These are phyloP conservation scores for Tragelaphus scriptus DNA, from an alignment of 2,113 vertebrate genomes.

Conservation along the genomic window DNA sequence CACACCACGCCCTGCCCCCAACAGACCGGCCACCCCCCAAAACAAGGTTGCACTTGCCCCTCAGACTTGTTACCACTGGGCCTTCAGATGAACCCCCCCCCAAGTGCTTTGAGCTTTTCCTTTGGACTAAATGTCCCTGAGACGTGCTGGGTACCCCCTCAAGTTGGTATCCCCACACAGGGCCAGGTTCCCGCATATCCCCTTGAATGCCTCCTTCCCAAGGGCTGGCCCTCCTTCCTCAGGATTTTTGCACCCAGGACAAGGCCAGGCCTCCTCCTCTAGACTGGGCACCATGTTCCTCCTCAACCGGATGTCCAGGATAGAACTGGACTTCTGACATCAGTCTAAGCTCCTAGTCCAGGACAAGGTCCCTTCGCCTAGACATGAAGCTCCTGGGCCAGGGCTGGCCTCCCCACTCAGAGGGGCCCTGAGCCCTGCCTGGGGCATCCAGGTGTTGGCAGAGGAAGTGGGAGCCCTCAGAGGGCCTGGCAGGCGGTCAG, in stretches of 20 bases:
- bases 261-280: not conserved
- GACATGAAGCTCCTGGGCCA: not conserved
- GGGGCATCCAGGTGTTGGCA: conserved; percentile 47
- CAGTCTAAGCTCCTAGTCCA: not conserved
- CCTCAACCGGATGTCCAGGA: not conserved
- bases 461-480: conserved; percentile 45
- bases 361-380: not conserved
- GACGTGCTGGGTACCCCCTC: not conserved
- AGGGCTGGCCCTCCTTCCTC: not conserved
- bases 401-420: not conserved
- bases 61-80: not conserved
- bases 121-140: not conserved
- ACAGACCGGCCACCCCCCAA: not conserved
- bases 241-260: not conserved
- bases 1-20: not conserved
- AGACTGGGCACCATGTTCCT: not conserved
- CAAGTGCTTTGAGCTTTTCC: not conserved
- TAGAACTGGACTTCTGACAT: not conserved
- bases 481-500: conserved; percentile 55
- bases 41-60: not conserved
- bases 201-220: not conserved
- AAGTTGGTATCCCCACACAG: not conserved
- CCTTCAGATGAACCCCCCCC: not conserved
- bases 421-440: not conserved
- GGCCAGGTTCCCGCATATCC: not conserved